Percentiles rank a stretch among this genome's conserved stretches.
Conservation (phyloP, 2,888 invertebrate species). For the Sialis lutaria region DNA sequence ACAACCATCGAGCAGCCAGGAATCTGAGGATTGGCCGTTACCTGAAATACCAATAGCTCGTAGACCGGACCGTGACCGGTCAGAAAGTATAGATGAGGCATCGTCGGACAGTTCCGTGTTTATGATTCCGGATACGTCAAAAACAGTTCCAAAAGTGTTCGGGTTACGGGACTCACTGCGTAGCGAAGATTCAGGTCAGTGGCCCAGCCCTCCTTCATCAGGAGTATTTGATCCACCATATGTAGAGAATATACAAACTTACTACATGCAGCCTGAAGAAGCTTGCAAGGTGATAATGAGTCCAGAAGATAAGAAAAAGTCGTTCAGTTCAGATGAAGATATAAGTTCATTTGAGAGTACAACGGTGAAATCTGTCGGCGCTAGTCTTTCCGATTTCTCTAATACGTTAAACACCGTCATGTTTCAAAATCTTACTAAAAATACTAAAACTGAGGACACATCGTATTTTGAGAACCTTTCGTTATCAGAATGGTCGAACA, state of each 20-base stretch:
- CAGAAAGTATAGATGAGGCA: not conserved
- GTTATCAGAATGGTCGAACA: conserved; percentile 70
- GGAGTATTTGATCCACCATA: conserved; percentile 46
- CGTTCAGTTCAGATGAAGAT: conserved; percentile 41
- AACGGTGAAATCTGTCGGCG: conserved; percentile 37
- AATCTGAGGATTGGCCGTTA: conserved; percentile 59
- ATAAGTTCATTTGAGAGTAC: not conserved
- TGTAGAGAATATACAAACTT: conserved; percentile 62
- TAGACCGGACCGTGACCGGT: not conserved
- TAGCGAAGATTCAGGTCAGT: conserved; percentile 55
- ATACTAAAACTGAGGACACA: conserved; percentile 54
- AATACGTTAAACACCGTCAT: conserved; percentile 74
- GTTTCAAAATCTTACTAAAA: conserved; percentile 52
- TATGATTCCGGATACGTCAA: not conserved
- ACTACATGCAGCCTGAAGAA: conserved; percentile 63
- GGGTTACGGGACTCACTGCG: conserved; percentile 22
- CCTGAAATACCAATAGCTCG: conserved; percentile 47
- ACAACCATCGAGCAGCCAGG: conserved; percentile 38
- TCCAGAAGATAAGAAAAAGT: conserved; percentile 19
- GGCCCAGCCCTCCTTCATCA: conserved; percentile 65
- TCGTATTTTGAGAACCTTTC: conserved; percentile 55
- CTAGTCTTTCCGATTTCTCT: conserved; percentile 78
- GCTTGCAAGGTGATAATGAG: conserved; percentile 53
- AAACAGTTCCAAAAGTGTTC: conserved; percentile 20
- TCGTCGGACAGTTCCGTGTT: not conserved